Percentiles rank a stretch among this genome's conserved stretches.
These are phyloP conservation scores for Buphagus erythrorhynchus DNA, from an alignment of 2,797 vertebrate genomes.

Conservation along the genomic window DNA sequence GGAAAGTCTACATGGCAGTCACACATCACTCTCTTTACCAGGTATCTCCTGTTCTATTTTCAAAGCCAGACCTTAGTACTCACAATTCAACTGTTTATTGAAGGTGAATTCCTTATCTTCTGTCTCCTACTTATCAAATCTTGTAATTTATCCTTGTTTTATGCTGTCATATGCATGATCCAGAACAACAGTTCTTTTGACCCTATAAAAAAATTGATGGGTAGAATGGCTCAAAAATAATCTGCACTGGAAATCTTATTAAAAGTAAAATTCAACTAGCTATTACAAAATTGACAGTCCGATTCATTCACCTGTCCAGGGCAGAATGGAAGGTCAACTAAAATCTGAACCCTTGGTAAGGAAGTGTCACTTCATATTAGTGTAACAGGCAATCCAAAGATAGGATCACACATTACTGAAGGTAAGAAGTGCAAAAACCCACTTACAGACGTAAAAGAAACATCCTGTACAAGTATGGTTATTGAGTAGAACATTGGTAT, in stretches of 20 bases:
- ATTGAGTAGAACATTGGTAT: not conserved
- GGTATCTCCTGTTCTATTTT: not conserved
- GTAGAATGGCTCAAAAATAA: slow-evolving; percentile 17
- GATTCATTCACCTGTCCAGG: slow-evolving; percentile 20
- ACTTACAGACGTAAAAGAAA: not conserved
- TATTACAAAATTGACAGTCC: slow-evolving; percentile 11
- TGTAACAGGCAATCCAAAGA: not conserved
- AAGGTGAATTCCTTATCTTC: not conserved
- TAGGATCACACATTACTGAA: not conserved
- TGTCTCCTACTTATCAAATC: not conserved
- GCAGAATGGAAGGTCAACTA: slow-evolving; percentile 37
- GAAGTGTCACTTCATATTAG: slow-evolving; percentile 35
- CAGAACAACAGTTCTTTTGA: not conserved
- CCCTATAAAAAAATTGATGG: not conserved
- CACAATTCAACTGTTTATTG: not conserved
- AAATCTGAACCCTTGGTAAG: slow-evolving; percentile 30
- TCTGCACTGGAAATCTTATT: slow-evolving; percentile 18
- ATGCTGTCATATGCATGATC: not conserved
- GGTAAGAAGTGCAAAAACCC: not conserved
- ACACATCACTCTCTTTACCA: not conserved
- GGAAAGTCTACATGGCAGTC: not conserved
- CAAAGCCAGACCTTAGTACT: not conserved
- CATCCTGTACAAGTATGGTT: not conserved
- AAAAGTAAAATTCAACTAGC: slow-evolving; percentile 29
- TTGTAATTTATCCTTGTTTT: slow-evolving; percentile 7